phyloP scores from a whole-genome alignment of 2,888 invertebrate genomes.

The Ephialtes manifestator region DNA sequence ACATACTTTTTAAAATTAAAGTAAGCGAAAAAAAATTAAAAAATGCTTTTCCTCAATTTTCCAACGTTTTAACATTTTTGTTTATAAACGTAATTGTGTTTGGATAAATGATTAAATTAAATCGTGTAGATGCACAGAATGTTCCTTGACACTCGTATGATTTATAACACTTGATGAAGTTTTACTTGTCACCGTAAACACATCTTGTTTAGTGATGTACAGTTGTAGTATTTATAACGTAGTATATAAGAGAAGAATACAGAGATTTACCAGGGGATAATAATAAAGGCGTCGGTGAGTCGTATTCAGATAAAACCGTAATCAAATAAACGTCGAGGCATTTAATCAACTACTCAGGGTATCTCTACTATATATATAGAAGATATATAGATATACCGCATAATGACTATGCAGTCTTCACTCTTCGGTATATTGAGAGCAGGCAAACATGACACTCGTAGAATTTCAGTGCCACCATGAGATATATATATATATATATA shows the following conservation, averaged over 20 bases:
- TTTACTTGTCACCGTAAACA: background rate
- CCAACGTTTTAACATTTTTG: background rate
- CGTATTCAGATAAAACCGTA: slow-evolving; percentile 62
- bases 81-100: background rate
- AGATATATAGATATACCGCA: slow-evolving; percentile 11
- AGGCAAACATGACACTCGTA: slow-evolving; percentile 40
- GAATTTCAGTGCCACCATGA: slow-evolving; percentile 12
- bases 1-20: too few species aligned
- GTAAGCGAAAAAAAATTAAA: too few species aligned
- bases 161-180: background rate
- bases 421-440: slow-evolving; percentile 37
- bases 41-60: too few species aligned
- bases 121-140: background rate
- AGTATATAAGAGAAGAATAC: slow-evolving; percentile 8
- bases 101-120: background rate
- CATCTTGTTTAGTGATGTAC: background rate
- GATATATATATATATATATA: background rate
- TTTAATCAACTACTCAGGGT: slow-evolving; percentile 54
- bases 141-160: background rate
- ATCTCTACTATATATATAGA: slow-evolving; percentile 8
- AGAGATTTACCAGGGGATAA: slow-evolving; percentile 44
- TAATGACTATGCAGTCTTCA: slow-evolving; percentile 21
- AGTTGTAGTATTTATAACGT: background rate
- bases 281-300: slow-evolving; percentile 60
- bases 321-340: slow-evolving; percentile 61